Base-by-base conservation (phyloP, 2,888 invertebrate genomes). In the Eupithecia inturbata region DNA sequence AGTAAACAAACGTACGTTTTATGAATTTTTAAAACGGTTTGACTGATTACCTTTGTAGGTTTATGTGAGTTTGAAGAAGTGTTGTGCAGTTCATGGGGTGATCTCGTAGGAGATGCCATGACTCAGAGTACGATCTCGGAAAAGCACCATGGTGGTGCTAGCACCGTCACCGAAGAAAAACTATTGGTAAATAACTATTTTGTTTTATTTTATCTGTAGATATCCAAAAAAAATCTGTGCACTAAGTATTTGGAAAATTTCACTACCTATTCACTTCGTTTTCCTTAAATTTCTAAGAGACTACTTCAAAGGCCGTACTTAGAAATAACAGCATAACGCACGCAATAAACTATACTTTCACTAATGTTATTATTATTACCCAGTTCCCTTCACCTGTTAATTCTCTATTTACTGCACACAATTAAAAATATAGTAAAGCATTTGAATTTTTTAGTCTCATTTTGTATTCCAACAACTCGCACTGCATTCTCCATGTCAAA, bases 111-210 rank as follows among this genome's bases (percentile, higher is more conserved):
- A 88, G 80, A 89, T 88, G 91, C 88, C 84, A 94, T 94, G 94
- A 94, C 93, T 85, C 94, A 92, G 83, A 92, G 89, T 83, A 92
- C 82, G 77, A 73, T 86, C 75, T 82, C 87, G 75, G 92, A 93
- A 69, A 92, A 87, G 83, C 88, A 91, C 79, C 88, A 72, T 70
- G 75, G 88, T 70, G 87, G 88, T 78, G 87, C 87, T 77, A 89
- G 91, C 75, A 89, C 91, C 68, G 88, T 93, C 81, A 92, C 92
- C 71, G 94, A 94, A 79, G 94, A 94, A 82, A 94, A 94, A 81
- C 83, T 94, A 74, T 91, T 94, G 93, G 94, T 94, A 87, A 83
- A 39, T 64, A 70, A 70, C 4, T 19, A 62, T 62, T 67, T 33
- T 0, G 19, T 31, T 31, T 63, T 36, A 9, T 53, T 31, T 41